Conservation (phyloP, 2,797 vertebrate species). For the Spheniscus humboldti region DNA sequence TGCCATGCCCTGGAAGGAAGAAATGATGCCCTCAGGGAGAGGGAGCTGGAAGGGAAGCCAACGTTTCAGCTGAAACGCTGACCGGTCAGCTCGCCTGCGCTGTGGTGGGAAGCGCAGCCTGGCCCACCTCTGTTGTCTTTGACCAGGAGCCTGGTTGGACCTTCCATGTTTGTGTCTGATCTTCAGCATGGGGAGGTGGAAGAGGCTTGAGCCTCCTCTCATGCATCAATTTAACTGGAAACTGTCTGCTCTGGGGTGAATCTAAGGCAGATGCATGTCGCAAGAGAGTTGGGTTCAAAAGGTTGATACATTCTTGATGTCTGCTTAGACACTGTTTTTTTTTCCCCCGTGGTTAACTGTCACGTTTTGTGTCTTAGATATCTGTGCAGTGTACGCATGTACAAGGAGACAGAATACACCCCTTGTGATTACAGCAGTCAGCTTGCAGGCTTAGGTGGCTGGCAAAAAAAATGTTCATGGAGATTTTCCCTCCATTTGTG, state of each 20-base stretch:
- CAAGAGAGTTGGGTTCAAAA: not conserved
- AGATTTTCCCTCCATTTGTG: not conserved
- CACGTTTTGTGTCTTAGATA: not conserved
- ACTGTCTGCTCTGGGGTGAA: not conserved
- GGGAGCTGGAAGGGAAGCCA: not conserved
- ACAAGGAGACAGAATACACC: not conserved
- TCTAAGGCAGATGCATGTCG: not conserved
- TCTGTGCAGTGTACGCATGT: not conserved
- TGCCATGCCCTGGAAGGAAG: not conserved
- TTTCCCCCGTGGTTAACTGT: not conserved
- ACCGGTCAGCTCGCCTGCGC: fast-evolving
- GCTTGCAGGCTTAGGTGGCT: not conserved
- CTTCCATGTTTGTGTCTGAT: not conserved
- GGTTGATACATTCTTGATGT: not conserved
- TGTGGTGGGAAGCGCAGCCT: not conserved
- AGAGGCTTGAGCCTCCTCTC: not conserved
- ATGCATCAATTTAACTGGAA: not conserved
- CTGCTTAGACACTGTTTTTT: not conserved
- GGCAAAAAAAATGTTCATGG: not conserved
- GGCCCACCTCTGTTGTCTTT: not conserved
- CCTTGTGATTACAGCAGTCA: not conserved
- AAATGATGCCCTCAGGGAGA: not conserved
- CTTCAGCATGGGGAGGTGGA: not conserved
- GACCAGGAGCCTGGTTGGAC: not conserved
- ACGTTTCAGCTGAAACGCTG: not conserved